These are phyloP conservation scores for Scortum barcoo DNA, from an alignment of 2,113 vertebrate genomes.

Conservation along the genomic window DNA sequence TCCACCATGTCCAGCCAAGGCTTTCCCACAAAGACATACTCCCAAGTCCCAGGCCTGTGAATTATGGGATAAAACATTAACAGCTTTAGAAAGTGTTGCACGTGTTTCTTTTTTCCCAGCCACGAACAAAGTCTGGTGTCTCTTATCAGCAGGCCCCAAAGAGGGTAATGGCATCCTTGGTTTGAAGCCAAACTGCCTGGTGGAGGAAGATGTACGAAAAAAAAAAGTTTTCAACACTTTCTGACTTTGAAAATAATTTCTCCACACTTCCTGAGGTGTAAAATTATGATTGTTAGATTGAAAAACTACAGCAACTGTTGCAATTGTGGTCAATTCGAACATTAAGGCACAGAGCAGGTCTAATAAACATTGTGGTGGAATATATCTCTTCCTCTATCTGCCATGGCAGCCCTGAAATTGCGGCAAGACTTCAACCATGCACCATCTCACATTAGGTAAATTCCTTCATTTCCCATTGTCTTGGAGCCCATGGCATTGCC, in stretches of 20 bases:
- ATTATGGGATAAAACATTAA: slow-evolving; percentile 87
- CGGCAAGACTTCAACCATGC: slow-evolving; percentile 45
- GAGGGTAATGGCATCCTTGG: slow-evolving; percentile 77
- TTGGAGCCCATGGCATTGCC: slow-evolving; percentile 68
- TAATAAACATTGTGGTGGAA: slow-evolving; percentile 8
- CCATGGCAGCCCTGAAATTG: slow-evolving; percentile 29
- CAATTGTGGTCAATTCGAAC: slow-evolving; percentile 7
- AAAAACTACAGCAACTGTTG: slow-evolving; percentile 6
- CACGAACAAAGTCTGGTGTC: slow-evolving; percentile 74
- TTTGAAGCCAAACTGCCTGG: slow-evolving; percentile 72
- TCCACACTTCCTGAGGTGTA: slow-evolving; percentile 1
- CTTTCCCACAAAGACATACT: slow-evolving; percentile 85
- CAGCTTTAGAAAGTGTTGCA: slow-evolving; percentile 82
- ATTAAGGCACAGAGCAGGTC: slow-evolving; percentile 9
- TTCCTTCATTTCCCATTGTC: slow-evolving; percentile 67
- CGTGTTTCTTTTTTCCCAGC: slow-evolving; percentile 68
- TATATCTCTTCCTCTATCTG: slow-evolving; percentile 10
- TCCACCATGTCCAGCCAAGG: slow-evolving; percentile 87
- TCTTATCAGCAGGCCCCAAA: slow-evolving; percentile 60
- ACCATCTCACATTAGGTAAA: slow-evolving; percentile 67
- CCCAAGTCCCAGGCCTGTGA: slow-evolving; percentile 78
- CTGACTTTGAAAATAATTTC: slow-evolving; percentile 40
- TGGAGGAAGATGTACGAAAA: slow-evolving; percentile 34
- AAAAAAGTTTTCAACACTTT: slow-evolving; percentile 57
- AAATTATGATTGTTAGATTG: slow-evolving; percentile 13